These are phyloP conservation scores for Epirrhoe alternata DNA, from an alignment of 2,888 invertebrate genomes.

Conservation along the genomic window DNA sequence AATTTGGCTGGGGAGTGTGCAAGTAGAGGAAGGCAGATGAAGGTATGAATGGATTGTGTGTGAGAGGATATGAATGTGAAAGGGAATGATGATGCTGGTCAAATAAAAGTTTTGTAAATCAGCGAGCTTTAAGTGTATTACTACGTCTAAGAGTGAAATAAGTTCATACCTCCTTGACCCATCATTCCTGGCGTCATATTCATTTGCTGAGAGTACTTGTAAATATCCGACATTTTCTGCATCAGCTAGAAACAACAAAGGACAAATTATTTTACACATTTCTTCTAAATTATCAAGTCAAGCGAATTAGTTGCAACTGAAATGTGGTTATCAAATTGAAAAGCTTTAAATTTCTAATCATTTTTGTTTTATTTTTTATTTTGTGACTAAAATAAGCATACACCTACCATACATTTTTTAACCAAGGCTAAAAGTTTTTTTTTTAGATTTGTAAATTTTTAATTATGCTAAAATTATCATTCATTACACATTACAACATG, in stretches of 20 bases:
- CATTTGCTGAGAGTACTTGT: conserved; percentile 72
- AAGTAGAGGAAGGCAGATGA: no score
- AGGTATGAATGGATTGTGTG: no score
- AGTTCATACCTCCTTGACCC: conserved; percentile 69
- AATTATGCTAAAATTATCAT: conserved; percentile 5
- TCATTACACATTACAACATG: conserved; percentile 22
- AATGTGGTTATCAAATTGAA: neutral
- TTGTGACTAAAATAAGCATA: conserved; percentile 9
- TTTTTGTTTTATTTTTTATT: neutral
- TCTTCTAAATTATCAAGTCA: neutral
- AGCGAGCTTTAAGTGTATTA: no score
- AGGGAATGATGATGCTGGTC: no score
- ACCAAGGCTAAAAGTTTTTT: neutral
- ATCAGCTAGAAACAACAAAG: conserved; percentile 65
- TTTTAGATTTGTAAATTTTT: neutral
- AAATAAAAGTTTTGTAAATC: no score
- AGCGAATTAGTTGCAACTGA: conserved; percentile 9
- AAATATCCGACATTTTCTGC: conserved; percentile 78
- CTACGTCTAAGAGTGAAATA: conserved; percentile 24
- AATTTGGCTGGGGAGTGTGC: no score
- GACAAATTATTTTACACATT: conserved; percentile 16
- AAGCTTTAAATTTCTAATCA: conserved; percentile 8
- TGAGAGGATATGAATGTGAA: no score
- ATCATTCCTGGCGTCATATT: conserved; percentile 77
- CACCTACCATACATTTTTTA: conserved; percentile 3